A percentile compares a stretch with the other conserved stretches of the same genome.
phyloP scores from a whole-genome alignment of 2,797 vertebrate species.

The Echiichthys vipera region DNA sequence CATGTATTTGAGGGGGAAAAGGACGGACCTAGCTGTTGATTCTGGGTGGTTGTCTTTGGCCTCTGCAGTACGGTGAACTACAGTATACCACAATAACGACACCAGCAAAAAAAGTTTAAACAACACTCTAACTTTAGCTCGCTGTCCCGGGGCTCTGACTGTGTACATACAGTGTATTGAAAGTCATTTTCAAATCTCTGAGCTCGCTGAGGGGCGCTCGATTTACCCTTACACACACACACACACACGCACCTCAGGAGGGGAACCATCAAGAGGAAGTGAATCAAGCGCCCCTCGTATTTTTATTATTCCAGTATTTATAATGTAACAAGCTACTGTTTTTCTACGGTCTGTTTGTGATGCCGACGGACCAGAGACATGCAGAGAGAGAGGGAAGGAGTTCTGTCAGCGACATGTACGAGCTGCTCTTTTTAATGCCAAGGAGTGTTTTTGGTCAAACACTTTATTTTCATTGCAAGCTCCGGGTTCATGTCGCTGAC shows the following conservation, averaged over 20 bases:
- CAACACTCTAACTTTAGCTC: slow-evolving; percentile 54
- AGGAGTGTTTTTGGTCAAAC: slow-evolving; percentile 48
- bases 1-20: neutral
- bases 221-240: slow-evolving; percentile 36
- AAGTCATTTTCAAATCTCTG: slow-evolving; percentile 49
- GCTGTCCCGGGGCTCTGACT: slow-evolving; percentile 61
- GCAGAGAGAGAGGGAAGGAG: slow-evolving; percentile 27
- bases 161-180: slow-evolving; percentile 64
- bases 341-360: slow-evolving; percentile 71
- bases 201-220: slow-evolving; percentile 45
- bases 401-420: slow-evolving; percentile 9
- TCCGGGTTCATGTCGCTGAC: neutral
- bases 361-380: slow-evolving; percentile 51
- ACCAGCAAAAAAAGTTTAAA: slow-evolving; percentile 55
- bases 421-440: slow-evolving; percentile 39
- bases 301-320: slow-evolving; percentile 72
- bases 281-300: slow-evolving; percentile 51
- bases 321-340: slow-evolving; percentile 66
- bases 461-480: slow-evolving; percentile 1
- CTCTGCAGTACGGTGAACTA: neutral
- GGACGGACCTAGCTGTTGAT: neutral
- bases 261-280: slow-evolving; percentile 22
- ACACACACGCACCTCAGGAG: slow-evolving; percentile 30
- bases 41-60: slow-evolving; percentile 31
- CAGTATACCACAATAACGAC: slow-evolving; percentile 33